These are phyloP conservation scores for Pelusios castaneus DNA, from an alignment of 2,113 vertebrate genomes.

Conservation along the genomic window DNA sequence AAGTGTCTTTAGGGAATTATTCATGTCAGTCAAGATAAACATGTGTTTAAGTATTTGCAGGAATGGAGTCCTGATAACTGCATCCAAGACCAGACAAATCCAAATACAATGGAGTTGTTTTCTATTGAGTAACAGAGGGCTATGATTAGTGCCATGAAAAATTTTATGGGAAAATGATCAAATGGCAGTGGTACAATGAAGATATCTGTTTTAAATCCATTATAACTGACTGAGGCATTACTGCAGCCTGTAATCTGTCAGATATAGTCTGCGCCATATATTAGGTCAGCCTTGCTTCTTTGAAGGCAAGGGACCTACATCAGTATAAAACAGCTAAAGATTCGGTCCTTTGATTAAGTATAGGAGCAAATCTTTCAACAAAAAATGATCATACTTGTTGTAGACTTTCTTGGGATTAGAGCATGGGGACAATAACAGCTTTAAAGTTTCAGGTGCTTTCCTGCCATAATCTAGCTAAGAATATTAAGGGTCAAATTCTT, in stretches of 20 bases:
- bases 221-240: background rate
- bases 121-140: background rate
- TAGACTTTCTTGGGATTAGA: background rate
- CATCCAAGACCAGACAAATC: conserved; percentile 31
- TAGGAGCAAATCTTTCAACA: background rate
- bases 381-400: background rate
- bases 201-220: background rate
- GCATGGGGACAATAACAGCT: background rate
- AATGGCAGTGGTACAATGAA: conserved; percentile 6
- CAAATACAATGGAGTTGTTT: conserved; percentile 31
- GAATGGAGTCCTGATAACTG: conserved; percentile 26
- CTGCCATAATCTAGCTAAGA: background rate
- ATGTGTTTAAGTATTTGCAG: conserved; percentile 44
- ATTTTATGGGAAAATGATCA: conserved; percentile 22
- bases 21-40: conserved; percentile 15
- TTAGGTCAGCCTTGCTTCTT: background rate
- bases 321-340: background rate
- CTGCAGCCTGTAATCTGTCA: background rate
- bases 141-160: background rate
- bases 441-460: background rate
- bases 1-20: conserved; percentile 21
- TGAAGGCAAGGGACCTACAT: background rate
- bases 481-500: conserved; percentile 6
- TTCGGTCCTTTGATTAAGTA: background rate
- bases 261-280: background rate